These are phyloP conservation scores for Nudaria mundana DNA, from an alignment of 2,888 invertebrate genomes.

Conservation along the genomic window DNA sequence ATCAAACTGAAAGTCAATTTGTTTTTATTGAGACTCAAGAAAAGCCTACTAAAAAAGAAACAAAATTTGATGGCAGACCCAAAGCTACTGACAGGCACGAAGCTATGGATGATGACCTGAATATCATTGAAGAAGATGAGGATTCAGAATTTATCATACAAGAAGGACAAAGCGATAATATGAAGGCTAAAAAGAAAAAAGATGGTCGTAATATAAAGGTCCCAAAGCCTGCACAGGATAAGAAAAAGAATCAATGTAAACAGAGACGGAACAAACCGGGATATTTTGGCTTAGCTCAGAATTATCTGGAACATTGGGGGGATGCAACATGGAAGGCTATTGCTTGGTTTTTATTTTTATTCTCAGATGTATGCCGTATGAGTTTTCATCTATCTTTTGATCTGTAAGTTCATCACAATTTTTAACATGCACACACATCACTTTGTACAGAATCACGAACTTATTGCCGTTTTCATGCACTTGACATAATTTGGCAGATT, in stretches of 20 bases:
- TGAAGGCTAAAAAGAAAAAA: slow-evolving; percentile 72
- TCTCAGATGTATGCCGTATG: slow-evolving; percentile 90
- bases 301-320: slow-evolving; percentile 78
- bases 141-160: slow-evolving; percentile 58
- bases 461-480: too few species aligned
- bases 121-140: slow-evolving; percentile 58
- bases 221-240: slow-evolving; percentile 60
- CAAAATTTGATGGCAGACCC: slow-evolving; percentile 52
- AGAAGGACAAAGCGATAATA: slow-evolving; percentile 56
- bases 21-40: slow-evolving; percentile 71
- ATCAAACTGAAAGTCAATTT: slow-evolving; percentile 66
- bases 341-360: slow-evolving; percentile 89
- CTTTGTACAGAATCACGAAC: too few species aligned
- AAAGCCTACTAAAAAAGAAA: slow-evolving; percentile 65
- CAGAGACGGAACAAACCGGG: slow-evolving; percentile 64
- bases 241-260: slow-evolving; percentile 74
- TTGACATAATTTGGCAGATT: too few species aligned
- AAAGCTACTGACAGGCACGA: slow-evolving; percentile 51
- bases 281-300: slow-evolving; percentile 68
- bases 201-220: slow-evolving; percentile 63
- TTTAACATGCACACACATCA: background rate
- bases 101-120: slow-evolving; percentile 51
- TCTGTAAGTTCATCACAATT: slow-evolving; percentile 80
- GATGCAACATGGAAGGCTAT: slow-evolving; percentile 83
- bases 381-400: slow-evolving; percentile 87